Percentiles rank a stretch among this genome's conserved stretches.
phyloP scores from a whole-genome alignment of 1,140 invertebrate species.

The Venustaconcha ellipsiformis region DNA sequence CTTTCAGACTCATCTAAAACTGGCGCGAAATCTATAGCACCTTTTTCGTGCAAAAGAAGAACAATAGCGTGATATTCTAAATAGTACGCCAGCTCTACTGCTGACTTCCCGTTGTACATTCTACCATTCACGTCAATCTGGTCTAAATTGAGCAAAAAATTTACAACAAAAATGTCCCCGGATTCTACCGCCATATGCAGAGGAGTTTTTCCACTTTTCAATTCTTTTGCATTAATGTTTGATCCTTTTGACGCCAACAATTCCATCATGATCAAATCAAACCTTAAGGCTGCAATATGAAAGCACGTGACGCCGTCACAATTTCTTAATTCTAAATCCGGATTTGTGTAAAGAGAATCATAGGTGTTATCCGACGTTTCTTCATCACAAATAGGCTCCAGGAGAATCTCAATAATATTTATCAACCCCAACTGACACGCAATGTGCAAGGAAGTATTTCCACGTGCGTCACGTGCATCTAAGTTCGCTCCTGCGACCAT shows the following conservation, averaged over 20 bases:
- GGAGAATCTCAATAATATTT: conserved; percentile 76
- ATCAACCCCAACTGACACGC: conserved; percentile 74
- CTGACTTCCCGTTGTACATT: conserved; percentile 14
- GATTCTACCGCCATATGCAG: conserved; percentile 8
- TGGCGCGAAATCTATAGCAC: too few relatives aligned
- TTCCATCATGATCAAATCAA: conserved; percentile 32
- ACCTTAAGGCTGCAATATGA: conserved; percentile 40
- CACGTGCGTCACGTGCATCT: conserved; percentile 41
- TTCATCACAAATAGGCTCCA: conserved; percentile 71
- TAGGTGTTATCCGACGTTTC: conserved; percentile 39
- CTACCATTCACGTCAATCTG: conserved; percentile 19
- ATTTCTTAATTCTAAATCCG: conserved; percentile 78
- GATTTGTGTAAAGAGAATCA: conserved; percentile 67
- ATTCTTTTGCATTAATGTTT: conserved; percentile 77
- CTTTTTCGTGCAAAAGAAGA: too few relatives aligned
- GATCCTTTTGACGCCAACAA: conserved; percentile 35
- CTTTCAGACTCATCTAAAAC: too few relatives aligned
- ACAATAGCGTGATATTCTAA: too few relatives aligned
- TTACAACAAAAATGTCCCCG: conserved; percentile 12
- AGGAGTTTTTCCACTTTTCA: conserved; percentile 20
- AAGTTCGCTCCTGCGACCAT: conserved; percentile 77
- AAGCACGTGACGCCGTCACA: conserved; percentile 82
- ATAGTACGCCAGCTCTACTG: conserved; percentile 22
- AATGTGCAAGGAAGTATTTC: conserved; percentile 54
- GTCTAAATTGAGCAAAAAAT: conserved; percentile 3